Evolutionary conservation across 92 coral and sea anemone genomes (phyloP), one percentile per base, ranked within the genome.

Genomic region (Siderastrea siderea): DNA sequence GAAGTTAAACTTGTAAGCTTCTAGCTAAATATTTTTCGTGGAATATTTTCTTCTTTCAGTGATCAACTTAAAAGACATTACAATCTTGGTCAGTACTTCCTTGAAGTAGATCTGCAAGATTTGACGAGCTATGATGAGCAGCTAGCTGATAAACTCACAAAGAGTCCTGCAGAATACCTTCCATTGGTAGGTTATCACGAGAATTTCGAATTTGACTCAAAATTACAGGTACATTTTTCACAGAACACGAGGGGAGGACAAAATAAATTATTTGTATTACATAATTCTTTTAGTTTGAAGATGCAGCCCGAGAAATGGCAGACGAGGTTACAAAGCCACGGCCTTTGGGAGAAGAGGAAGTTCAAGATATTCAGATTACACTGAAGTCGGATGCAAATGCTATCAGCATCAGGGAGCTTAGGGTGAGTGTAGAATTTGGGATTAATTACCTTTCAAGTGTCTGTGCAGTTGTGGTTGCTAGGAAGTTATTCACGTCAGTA

Each of bases 331-430:
- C 99, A 12, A 84, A 89, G 67, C 99, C 99, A 5, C 92, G 99
- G 6, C 99, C 99, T n/a, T 84, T 92, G 54, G 99, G 98, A 5
- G 99, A 97, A 47, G 99, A 97, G 74, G 99, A 97, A 4, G 94
- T 94, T 1, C 98, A 97, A 65, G 99, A 95, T 53, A 92, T 97
- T 57, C 99, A 97, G 94, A 93, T 97, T 1, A 91, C 95, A 13
- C 81, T 97, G 69, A 90, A 88, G 79, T 97, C 99, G 60, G 98
- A 96, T 49, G 94, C 98, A 2, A 97, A 97, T 47, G 95, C 99
- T 5, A 91, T 94, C 60, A 96, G 94, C 80, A 91, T 97, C 57
- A 90, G 99, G 83, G 94, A 95, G 58, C 92, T 97, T 1, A 70
- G 98, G 93, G 99, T 94, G 3, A 44, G 69, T 77, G 17, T 52